phyloP scores from a whole-genome alignment of 2,113 vertebrate genomes.

The Platycercus adscitus region DNA sequence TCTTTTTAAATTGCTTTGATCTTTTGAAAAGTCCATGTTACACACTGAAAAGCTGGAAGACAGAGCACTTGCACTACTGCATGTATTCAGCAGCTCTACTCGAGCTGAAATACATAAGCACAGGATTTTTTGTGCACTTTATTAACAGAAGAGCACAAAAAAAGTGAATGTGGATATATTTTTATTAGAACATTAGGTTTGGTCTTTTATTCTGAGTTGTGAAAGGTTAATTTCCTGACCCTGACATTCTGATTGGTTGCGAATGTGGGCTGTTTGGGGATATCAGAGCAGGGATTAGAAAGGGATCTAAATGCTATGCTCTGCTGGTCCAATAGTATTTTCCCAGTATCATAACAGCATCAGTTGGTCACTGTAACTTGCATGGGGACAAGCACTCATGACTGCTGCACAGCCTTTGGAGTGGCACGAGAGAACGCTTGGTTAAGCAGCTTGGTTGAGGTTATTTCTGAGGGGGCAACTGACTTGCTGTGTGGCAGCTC shows the following conservation, averaged over 20 bases:
- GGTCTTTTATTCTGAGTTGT: neutral
- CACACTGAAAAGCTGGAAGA: neutral
- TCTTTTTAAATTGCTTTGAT: constrained; percentile 63
- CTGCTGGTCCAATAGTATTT: neutral
- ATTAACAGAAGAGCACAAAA: neutral
- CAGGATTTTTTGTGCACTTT: neutral
- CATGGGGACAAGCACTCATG: neutral
- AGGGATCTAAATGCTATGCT: neutral
- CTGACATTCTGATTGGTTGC: neutral
- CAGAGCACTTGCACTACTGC: neutral
- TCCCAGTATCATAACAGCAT: neutral
- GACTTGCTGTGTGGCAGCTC: neutral
- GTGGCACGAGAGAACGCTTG: neutral
- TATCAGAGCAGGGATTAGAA: neutral
- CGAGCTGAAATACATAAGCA: neutral
- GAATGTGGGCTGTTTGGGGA: neutral
- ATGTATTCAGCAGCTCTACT: neutral
- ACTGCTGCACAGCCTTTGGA: neutral
- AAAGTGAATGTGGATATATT: neutral
- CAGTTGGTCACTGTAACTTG: neutral
- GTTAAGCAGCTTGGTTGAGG: neutral
- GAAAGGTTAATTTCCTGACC: neutral
- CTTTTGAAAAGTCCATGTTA: constrained; percentile 30
- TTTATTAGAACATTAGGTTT: neutral
- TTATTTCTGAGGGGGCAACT: neutral